These are phyloP conservation scores for Serinus canaria DNA, from an alignment of 2,113 vertebrate genomes.

Conservation along the genomic window DNA sequence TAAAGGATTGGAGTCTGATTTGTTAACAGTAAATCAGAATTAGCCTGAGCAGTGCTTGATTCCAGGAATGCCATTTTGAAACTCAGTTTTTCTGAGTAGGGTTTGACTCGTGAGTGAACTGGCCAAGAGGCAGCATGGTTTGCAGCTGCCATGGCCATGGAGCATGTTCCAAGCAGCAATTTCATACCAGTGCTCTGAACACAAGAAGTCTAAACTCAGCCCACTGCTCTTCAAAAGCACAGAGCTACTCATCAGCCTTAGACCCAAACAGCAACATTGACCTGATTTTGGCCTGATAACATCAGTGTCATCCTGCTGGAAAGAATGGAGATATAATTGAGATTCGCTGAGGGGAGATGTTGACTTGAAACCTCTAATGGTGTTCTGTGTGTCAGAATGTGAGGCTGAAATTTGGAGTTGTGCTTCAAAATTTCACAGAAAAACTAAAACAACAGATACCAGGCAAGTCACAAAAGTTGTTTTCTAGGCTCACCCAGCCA, in stretches of 20 bases:
- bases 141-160: neutral
- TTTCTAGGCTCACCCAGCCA: neutral
- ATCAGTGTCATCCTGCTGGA: neutral
- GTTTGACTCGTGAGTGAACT: neutral
- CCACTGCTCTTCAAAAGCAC: neutral
- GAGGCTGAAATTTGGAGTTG: neutral
- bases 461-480: neutral
- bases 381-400: neutral
- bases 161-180: neutral
- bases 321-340: neutral
- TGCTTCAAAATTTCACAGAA: neutral
- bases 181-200: neutral
- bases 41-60: neutral
- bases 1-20: neutral
- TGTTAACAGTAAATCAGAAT: neutral
- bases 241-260: neutral
- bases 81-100: neutral
- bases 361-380: neutral
- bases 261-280: neutral
- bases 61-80: neutral
- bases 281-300: neutral
- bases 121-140: neutral
- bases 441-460: neutral
- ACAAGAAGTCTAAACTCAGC: neutral
- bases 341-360: rapidly evolving